Conservation (phyloP, 2,113 vertebrate species). For the Gasterosteus nipponicus region DNA sequence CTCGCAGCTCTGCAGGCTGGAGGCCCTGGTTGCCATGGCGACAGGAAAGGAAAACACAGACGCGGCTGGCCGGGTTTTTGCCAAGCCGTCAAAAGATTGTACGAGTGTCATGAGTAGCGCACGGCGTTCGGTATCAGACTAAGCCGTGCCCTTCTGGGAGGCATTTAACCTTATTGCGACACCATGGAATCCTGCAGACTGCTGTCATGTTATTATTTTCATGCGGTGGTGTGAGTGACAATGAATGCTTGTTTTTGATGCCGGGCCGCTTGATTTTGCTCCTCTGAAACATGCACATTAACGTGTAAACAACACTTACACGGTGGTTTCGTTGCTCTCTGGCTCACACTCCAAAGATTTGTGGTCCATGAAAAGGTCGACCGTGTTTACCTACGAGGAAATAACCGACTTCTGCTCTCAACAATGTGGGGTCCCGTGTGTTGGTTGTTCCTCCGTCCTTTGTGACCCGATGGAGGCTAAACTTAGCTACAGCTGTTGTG, state of each 20-base stretch:
- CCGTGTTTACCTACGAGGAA: conserved; percentile 16
- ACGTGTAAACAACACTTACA: not conserved
- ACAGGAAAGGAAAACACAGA: conserved; percentile 72
- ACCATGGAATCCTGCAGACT: conserved; percentile 6
- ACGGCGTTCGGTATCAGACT: not conserved
- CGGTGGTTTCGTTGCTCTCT: not conserved
- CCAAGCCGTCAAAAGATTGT: conserved; percentile 47
- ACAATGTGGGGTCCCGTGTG: conserved; percentile 31
- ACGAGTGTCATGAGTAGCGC: conserved; percentile 23
- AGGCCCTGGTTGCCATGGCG: conserved; percentile 49
- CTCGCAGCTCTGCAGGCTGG: conserved; percentile 73
- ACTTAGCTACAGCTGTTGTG: conserved; percentile 73
- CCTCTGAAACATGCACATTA: not conserved
- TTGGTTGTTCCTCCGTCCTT: conserved; percentile 32
- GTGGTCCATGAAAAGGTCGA: conserved; percentile 22
- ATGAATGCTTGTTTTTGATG: not conserved
- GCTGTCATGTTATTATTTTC: conserved; percentile 57
- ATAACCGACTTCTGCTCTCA: conserved; percentile 28
- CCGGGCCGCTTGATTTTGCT: conserved; percentile 23
- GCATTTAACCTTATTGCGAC: conserved; percentile 54
- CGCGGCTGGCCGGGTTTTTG: conserved; percentile 14
- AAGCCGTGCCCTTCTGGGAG: conserved; percentile 47
- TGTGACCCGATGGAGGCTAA: conserved; percentile 63
- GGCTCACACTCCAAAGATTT: conserved; percentile 21
- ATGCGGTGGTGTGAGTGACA: not conserved